These are phyloP conservation scores for Prosapia bicincta DNA, from an alignment of 2,888 invertebrate genomes.

Conservation along the genomic window DNA sequence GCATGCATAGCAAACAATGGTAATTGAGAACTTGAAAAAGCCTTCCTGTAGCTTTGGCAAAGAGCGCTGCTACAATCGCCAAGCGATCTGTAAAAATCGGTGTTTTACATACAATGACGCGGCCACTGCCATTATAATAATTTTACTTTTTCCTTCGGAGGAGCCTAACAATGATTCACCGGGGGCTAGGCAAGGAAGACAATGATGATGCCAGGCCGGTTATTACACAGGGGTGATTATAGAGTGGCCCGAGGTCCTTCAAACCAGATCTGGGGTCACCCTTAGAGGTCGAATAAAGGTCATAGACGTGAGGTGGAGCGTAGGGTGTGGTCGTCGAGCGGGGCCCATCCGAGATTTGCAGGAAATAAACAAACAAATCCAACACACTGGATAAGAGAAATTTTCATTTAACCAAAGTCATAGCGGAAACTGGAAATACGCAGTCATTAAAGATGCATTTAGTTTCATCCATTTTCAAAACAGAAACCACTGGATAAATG, in stretches of 20 bases:
- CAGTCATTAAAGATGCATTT: no score
- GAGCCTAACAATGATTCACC: not conserved
- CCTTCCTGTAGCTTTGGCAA: not conserved
- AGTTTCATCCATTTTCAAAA: no score
- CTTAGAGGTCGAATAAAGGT: not conserved
- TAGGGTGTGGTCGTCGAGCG: not conserved
- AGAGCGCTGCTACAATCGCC: not conserved
- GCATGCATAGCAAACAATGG: not conserved
- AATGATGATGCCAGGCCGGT: not conserved
- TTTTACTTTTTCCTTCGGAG: not conserved
- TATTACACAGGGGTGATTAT: not conserved
- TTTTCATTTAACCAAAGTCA: no score
- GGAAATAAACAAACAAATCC: no score
- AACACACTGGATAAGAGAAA: no score
- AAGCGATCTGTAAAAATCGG: not conserved
- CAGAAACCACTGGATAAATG: no score
- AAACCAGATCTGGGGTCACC: conserved; percentile 2
- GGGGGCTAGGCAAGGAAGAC: not conserved
- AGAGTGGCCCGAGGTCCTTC: not conserved
- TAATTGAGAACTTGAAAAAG: not conserved
- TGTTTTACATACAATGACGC: not conserved
- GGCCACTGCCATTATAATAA: not conserved
- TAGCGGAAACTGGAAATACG: no score
- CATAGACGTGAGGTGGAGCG: not conserved
- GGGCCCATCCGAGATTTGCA: not conserved